Percentiles rank a stretch among this genome's conserved stretches.
phyloP scores from a whole-genome alignment of 2,797 vertebrate genomes.

The Triplophysa bombifrons region DNA sequence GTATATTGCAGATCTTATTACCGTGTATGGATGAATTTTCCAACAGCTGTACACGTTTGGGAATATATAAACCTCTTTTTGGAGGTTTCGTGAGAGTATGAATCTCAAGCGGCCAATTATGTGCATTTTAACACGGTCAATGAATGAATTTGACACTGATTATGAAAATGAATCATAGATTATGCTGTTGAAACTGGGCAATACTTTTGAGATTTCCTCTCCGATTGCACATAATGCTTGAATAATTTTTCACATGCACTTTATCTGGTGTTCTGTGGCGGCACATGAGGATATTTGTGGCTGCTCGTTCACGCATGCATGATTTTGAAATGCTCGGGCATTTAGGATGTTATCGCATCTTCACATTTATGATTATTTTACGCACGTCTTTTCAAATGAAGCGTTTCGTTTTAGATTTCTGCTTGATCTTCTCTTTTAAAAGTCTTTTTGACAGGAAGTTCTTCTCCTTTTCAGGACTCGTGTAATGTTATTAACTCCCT shows the following conservation, averaged over 20 bases:
- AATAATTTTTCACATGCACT: not conserved
- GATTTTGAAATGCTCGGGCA: not conserved
- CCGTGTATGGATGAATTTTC: not conserved
- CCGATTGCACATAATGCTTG: not conserved
- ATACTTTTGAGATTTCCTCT: not conserved
- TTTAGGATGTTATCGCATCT: not conserved
- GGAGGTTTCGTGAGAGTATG: not conserved
- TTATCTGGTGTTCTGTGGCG: not conserved
- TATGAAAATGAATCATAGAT: slow-evolving; percentile 14
- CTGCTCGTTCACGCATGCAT: not conserved
- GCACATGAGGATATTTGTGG: not conserved
- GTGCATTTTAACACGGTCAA: not conserved
- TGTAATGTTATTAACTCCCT: not conserved
- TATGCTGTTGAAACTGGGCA: not conserved
- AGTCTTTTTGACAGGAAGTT: slow-evolving; percentile 1
- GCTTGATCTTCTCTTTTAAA: not conserved
- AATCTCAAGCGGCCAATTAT: not conserved
- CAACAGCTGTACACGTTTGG: not conserved
- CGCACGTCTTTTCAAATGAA: not conserved
- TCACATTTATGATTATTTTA: not conserved
- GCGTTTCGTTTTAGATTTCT: not conserved
- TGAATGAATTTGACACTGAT: slow-evolving; percentile 5
- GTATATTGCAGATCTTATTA: not conserved
- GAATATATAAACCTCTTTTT: not conserved
- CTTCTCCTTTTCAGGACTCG: not conserved